Conservation (phyloP, 2,113 vertebrate species). For the Nycticebus coucang region DNA sequence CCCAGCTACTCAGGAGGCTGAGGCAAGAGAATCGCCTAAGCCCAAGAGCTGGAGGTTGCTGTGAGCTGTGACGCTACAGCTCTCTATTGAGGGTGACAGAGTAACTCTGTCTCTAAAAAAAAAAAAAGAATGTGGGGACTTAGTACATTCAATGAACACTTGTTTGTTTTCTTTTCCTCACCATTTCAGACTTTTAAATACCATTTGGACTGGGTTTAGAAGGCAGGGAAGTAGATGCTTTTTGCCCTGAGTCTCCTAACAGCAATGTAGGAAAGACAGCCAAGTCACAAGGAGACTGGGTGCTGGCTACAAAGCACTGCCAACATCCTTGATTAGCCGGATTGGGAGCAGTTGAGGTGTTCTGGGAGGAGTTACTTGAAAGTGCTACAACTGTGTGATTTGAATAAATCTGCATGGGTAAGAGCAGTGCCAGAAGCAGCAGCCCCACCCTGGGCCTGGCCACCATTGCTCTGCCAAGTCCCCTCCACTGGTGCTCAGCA, state of each 20-base stretch:
- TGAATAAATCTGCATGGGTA: neutral
- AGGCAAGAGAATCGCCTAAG: too few species aligned
- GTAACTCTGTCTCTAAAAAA: too few species aligned
- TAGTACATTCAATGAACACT: neutral
- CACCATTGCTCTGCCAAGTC: neutral
- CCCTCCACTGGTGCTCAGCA: neutral
- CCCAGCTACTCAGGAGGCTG: too few species aligned
- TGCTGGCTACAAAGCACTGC: neutral
- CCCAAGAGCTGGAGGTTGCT: too few species aligned
- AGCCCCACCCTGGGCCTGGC: neutral
- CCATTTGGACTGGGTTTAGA: neutral
- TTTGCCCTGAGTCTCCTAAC: neutral
- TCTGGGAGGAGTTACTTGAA: neutral
- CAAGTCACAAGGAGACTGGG: neutral
- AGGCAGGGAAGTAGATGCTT: neutral
- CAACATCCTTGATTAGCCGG: neutral
- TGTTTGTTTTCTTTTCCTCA: neutral
- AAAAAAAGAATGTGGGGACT: too few species aligned
- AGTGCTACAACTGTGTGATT: neutral
- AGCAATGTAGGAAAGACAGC: neutral
- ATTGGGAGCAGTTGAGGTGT: neutral
- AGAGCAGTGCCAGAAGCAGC: neutral
- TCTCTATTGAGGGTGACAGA: too few species aligned
- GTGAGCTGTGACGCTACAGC: too few species aligned
- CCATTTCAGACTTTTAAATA: neutral